These are phyloP conservation scores for Neocrepidodera transversa DNA, from an alignment of 2,888 invertebrate species.

Conservation along the genomic window DNA sequence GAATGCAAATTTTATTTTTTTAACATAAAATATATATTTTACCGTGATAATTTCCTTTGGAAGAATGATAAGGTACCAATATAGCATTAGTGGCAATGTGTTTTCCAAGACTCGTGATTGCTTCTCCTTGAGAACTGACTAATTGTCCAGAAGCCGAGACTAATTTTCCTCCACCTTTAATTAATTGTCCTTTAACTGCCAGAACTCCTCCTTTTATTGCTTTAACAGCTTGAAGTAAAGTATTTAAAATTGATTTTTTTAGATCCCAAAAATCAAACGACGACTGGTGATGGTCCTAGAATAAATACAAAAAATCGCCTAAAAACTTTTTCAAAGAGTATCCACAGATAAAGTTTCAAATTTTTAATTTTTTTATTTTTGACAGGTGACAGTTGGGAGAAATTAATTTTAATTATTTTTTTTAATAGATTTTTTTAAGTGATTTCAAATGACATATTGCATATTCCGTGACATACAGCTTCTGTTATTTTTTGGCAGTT, in stretches of 20 bases:
- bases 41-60: conserved; percentile 36
- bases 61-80: conserved; percentile 60
- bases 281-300: conserved; percentile 43
- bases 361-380: too few species aligned
- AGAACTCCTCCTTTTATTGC: conserved; percentile 88
- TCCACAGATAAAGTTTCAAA: not conserved
- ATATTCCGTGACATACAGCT: too few species aligned
- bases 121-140: conserved; percentile 79
- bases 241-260: conserved; percentile 82
- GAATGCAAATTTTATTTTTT: too few species aligned
- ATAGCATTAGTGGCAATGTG: conserved; percentile 80
- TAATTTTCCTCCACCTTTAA: conserved; percentile 81
- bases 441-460: too few species aligned
- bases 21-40: too few species aligned
- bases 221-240: conserved; percentile 85
- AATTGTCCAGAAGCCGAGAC: conserved; percentile 71
- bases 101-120: conserved; percentile 79
- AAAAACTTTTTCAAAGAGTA: too few species aligned
- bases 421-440: too few species aligned
- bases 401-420: not conserved
- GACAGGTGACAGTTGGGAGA: too few species aligned
- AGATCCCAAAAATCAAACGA: conserved; percentile 68
- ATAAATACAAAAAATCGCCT: conserved; percentile 43
- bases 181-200: conserved; percentile 85
- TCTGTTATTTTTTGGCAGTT: too few species aligned